Evolutionary conservation across 2,888 invertebrate species (phyloP).

Genomic region (Orthosia gracilis): DNA sequence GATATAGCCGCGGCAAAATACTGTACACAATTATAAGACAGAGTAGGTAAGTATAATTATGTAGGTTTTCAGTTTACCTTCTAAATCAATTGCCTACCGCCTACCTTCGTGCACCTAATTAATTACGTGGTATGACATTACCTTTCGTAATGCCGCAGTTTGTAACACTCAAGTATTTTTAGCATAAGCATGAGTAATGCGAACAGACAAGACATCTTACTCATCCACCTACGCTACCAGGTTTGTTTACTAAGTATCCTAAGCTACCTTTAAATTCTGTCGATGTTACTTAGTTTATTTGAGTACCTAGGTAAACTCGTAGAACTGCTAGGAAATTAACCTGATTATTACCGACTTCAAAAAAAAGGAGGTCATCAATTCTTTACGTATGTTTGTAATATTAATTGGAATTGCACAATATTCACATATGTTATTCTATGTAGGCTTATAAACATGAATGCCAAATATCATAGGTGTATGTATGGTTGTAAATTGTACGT

Average conservation of each 20-base stretch:
- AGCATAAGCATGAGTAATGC: conserved; percentile 55
- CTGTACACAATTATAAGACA: too few species aligned
- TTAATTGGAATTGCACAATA: too few species aligned
- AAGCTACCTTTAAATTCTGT: not conserved
- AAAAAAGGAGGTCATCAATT: too few species aligned
- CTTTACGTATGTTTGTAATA: too few species aligned
- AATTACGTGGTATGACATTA: conserved; percentile 71
- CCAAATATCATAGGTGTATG: too few species aligned
- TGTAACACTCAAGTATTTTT: conserved; percentile 66
- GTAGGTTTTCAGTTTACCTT: conserved; percentile 19
- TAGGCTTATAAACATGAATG: too few species aligned
- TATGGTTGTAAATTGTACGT: too few species aligned
- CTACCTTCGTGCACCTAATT: conserved; percentile 66
- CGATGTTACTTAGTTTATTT: not conserved
- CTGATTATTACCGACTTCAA: too few species aligned
- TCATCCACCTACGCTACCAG: not conserved
- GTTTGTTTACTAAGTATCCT: conserved; percentile 23
- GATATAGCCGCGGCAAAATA: too few species aligned
- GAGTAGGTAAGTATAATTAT: too few species aligned
- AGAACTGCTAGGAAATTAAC: not conserved
- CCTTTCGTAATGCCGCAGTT: conserved; percentile 60
- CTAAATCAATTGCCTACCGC: conserved; percentile 1
- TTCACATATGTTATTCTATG: too few species aligned
- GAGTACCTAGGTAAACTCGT: not conserved
- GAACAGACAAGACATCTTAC: conserved; percentile 16